phyloP scores from a whole-genome alignment of 2,113 vertebrate genomes.

The Poecile atricapillus region DNA sequence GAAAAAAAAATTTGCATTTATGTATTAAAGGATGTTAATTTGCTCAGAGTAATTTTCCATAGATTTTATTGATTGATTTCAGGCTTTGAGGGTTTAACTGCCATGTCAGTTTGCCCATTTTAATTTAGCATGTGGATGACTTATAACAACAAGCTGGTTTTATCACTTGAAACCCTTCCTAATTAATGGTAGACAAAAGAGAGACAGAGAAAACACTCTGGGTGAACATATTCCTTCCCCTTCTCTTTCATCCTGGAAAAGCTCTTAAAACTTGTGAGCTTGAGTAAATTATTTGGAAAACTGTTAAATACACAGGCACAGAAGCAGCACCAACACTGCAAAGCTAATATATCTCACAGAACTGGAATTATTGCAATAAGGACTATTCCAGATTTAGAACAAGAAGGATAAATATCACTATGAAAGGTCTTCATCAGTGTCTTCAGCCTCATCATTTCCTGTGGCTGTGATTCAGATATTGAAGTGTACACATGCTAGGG shows the following conservation, averaged over 20 bases:
- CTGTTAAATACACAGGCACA: neutral
- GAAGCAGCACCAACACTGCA: neutral
- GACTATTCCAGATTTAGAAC: neutral
- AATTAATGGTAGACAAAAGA: conserved; percentile 60
- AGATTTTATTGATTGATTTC: conserved; percentile 60
- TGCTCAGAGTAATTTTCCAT: conserved; percentile 55
- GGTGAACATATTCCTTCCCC: neutral
- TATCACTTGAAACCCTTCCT: conserved; percentile 48
- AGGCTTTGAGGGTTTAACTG: conserved; percentile 49
- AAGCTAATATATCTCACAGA: neutral
- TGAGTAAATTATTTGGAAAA: neutral
- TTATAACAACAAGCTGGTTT: conserved; percentile 49
- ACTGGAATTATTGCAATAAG: neutral
- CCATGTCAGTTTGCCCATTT: conserved; percentile 33
- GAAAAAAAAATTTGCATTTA: neutral
- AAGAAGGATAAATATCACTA: neutral
- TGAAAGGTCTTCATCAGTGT: neutral
- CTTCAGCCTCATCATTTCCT: neutral
- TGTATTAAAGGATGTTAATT: conserved; percentile 32
- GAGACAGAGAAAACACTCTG: conserved; percentile 1
- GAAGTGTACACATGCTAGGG: neutral
- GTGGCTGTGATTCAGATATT: neutral
- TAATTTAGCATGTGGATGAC: conserved; percentile 55
- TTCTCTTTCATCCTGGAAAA: conserved; percentile 1
- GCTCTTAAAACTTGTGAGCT: neutral